These are phyloP conservation scores for Hirtodrosophila confusa DNA, from an alignment of 2,888 invertebrate species.

Conservation along the genomic window DNA sequence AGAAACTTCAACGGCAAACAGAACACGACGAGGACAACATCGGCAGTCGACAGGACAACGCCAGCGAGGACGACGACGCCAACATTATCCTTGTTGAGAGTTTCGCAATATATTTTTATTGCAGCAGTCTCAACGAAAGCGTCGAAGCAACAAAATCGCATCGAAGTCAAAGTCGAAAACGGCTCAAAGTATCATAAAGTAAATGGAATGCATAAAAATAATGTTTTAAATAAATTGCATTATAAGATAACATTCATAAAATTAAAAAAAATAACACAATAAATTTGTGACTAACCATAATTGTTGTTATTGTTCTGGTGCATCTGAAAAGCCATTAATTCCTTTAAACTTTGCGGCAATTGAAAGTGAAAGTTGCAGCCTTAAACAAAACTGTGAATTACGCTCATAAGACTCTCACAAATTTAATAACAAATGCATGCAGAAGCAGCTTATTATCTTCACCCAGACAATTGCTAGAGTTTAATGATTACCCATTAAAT, in stretches of 20 bases:
- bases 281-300: slow-evolving; percentile 2
- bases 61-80: slow-evolving; percentile 53
- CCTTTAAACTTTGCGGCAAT: slow-evolving; percentile 24
- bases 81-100: slow-evolving; percentile 79
- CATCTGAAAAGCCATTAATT: slow-evolving; percentile 1
- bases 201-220: slow-evolving; percentile 36
- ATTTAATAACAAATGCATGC: too few species aligned
- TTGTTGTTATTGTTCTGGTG: slow-evolving; percentile 6
- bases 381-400: neutral
- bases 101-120: slow-evolving; percentile 80
- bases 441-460: too few species aligned
- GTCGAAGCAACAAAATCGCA: slow-evolving; percentile 73
- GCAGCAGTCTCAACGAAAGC: slow-evolving; percentile 81
- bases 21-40: slow-evolving; percentile 52
- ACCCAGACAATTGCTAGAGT: too few species aligned
- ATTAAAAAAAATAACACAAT: neutral
- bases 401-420: too few species aligned
- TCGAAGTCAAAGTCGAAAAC: slow-evolving; percentile 26
- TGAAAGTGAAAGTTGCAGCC: slow-evolving; percentile 30
- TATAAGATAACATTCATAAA: neutral
- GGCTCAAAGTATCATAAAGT: slow-evolving; percentile 29
- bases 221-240: slow-evolving; percentile 9
- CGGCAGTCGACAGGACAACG: slow-evolving; percentile 54
- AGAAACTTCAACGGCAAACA: slow-evolving; percentile 61
- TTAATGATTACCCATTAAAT: too few species aligned